phyloP scores from a whole-genome alignment of 1,140 invertebrate genomes.

The Trissolcus basalis region DNA sequence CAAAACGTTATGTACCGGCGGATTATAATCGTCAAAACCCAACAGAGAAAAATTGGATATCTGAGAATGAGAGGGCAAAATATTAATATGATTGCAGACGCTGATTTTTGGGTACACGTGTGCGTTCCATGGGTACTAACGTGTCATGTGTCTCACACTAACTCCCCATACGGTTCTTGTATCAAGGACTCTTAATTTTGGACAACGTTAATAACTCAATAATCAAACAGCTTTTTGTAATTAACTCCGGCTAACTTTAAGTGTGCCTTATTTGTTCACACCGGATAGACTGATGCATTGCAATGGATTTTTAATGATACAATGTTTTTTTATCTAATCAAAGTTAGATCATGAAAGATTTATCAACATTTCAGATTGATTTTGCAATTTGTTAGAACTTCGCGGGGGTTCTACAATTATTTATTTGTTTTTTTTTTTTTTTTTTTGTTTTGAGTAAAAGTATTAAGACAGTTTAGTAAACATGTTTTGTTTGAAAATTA shows the following conservation, averaged over 20 bases:
- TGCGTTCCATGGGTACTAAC: constrained; percentile 62
- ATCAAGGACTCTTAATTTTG: constrained; percentile 14
- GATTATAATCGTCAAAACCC: neutral
- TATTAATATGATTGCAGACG: constrained; percentile 75
- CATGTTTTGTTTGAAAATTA: neutral
- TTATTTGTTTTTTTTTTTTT: neutral
- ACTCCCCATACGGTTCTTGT: constrained; percentile 5
- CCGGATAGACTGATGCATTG: constrained; percentile 15
- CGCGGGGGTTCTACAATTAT: neutral
- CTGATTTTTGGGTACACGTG: constrained; percentile 60
- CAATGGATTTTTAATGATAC: constrained; percentile 16
- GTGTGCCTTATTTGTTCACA: neutral
- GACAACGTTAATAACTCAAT: constrained; percentile 19
- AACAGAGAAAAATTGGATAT: constrained; percentile 56
- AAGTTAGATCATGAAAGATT: no score
- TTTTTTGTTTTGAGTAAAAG: no score
- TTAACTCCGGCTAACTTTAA: neutral
- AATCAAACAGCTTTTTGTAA: constrained; percentile 14
- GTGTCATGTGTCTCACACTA: constrained; percentile 49
- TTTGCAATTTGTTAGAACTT: no score
- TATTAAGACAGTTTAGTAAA: no score
- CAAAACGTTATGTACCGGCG: no score
- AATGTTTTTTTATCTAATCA: neutral
- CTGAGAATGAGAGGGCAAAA: constrained; percentile 75
- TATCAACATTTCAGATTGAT: no score